Base-by-base conservation (phyloP, 2,888 invertebrate genomes). In the Dione vanillae region DNA sequence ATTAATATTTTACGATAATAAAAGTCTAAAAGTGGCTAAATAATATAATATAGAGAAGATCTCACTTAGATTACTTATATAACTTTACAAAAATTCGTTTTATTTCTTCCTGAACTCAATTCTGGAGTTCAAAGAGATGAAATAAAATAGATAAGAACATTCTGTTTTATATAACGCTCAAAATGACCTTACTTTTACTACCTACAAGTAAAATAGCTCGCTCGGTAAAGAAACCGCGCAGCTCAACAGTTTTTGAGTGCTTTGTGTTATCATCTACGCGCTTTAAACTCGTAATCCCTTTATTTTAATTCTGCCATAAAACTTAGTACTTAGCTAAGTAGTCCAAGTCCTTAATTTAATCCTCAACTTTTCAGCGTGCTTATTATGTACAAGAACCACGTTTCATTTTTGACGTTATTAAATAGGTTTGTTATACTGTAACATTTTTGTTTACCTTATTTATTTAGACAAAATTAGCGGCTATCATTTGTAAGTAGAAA, bases 261-360 rank as follows among this genome's bases (percentile, higher is more conserved):
- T 47, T 64, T 14, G 64, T 47, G 47, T 19, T 49, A 47, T 64
- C 35, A 49, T 49, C 19, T 37, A 49, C 64, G 49, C 64, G 41
- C 14, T 43, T 47, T 35, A 47, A 47, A 16, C 47, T 62, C 47
- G 19, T 40, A 49, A 49, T 64, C 45, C 11, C 64, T 40, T 40
- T 64, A 64, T 37, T 64, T 37, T 49, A 64, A 49, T 49, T 49
- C 49, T 49, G 12, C 47, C 49, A 47, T 64, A 49, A 64, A 64
- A 64, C 49, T 64, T 64, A 35, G 19, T 64, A 64, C 59, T 59
- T 59, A 27, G 20, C 27, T 64, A 49, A 49, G 37, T 49, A 62
- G 8, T 12, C 12, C 49, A 64, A 49, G 35, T 47, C 37, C 35
- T 35, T 49, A 64, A 37, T 49, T 49, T 19, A 19, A 49, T 47